Evolutionary conservation across 2,888 invertebrate genomes (phyloP), one percentile per base, ranked within the genome.

Genomic region (Aphodius sticticus): DNA sequence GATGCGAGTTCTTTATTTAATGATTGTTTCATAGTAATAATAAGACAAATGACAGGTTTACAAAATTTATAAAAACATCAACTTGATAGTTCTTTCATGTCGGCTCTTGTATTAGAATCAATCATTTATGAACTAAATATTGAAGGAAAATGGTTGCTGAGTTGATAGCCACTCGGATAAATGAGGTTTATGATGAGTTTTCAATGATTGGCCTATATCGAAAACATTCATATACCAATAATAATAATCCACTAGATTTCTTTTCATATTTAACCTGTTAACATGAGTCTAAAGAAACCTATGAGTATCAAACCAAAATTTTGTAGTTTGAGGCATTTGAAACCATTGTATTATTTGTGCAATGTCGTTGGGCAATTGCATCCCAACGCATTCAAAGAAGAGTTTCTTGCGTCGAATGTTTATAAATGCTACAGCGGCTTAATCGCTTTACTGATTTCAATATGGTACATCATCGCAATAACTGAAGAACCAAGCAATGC

Each of bases 301-400:
- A 3, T 53, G 53, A 53, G 53, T 53, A 53, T 5, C 53, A 53
- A 74, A 36, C 74, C 74, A 77, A 70, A 75, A 53, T 26, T 77
- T 7, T 15, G 16, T 6, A 37, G 74, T 69, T 74, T 79, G 37
- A 77, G 69, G 38, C 38, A 77, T 38, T 69, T 79, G 37, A 77
- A 77, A 77, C 69, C 75, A 6, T 36, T 79, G 36, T 69, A 74
- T 12, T 72, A 77, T 12, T 16, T 79, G 16, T 74, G n/a, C n/a
- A 79, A 71, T 16, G 4, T 79, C 15, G 37, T 77, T 4, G 79
- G 79, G 1, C 79, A 79, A 75, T 74, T 37, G 70, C 71, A 77
- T 37, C 79, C 79, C 4, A 74, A 74, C n/a, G n/a, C 74, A 37
- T 69, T 77, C 7, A 35, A 74, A 2, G 16, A 69, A 15, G 3